Percentiles rank a stretch among this genome's conserved stretches.
Evolutionary conservation across 2,797 vertebrate genomes (phyloP).

Genomic region (Sarcophilus harrisii): DNA sequence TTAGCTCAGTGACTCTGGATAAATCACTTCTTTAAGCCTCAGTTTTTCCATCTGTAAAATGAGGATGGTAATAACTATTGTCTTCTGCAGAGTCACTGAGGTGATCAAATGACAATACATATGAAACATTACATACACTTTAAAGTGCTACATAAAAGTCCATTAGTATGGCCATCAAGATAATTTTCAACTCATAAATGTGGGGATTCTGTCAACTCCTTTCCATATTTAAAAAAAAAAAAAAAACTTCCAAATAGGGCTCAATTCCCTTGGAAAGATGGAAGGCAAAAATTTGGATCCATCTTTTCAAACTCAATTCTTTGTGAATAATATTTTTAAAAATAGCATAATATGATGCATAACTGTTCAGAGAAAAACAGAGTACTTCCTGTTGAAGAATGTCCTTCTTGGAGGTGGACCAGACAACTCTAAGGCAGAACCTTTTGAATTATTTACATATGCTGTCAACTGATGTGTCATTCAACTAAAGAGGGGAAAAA

Average conservation of each 20-base stretch:
- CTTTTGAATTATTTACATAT: conserved; percentile 62
- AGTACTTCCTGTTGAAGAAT: conserved; percentile 32
- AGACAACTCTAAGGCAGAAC: background rate
- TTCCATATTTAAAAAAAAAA: background rate
- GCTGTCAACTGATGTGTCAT: background rate
- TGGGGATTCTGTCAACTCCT: background rate
- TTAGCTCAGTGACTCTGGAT: background rate
- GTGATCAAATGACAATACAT: background rate
- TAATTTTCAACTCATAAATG: background rate
- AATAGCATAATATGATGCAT: conserved; percentile 26
- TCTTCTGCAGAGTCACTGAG: background rate
- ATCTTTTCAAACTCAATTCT: conserved; percentile 21
- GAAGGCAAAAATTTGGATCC: conserved; percentile 18
- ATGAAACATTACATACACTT: background rate
- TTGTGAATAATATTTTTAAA: conserved; percentile 51
- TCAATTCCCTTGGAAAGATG: background rate
- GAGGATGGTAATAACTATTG: background rate
- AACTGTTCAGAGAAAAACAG: conserved; percentile 55
- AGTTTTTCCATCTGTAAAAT: background rate
- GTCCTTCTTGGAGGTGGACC: conserved; percentile 10
- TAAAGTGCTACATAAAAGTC: background rate
- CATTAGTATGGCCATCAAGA: background rate
- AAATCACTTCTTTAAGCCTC: background rate
- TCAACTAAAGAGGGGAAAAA: background rate
- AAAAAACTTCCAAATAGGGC: background rate